These are phyloP conservation scores for Hydrophis major DNA, from an alignment of 2,797 vertebrate genomes.

Conservation along the genomic window DNA sequence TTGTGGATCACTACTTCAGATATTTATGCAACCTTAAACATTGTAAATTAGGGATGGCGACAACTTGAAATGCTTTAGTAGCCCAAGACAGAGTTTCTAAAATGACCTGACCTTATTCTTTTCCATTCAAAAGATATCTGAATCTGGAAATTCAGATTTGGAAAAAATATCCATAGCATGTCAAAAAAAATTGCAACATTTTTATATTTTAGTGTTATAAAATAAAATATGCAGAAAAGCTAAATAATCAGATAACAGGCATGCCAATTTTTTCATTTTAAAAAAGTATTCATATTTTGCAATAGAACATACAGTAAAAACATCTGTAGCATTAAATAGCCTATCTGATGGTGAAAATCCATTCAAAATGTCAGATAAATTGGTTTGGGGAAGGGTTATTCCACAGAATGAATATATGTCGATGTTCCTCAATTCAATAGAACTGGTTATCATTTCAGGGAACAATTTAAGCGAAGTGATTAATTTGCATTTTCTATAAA, in stretches of 20 bases:
- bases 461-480: neutral
- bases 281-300: neutral
- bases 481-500: neutral
- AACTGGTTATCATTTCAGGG: neutral
- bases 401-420: neutral
- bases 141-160: neutral
- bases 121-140: neutral
- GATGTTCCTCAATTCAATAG: neutral
- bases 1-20: neutral
- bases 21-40: neutral
- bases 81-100: neutral
- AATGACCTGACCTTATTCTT: neutral
- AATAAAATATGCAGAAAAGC: neutral
- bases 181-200: neutral
- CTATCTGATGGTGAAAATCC: neutral
- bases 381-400: neutral
- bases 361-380: neutral
- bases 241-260: neutral
- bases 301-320: neutral
- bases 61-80: neutral
- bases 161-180: neutral
- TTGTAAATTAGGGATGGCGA: neutral
- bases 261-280: neutral
- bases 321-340: neutral
- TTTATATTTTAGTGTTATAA: neutral